A percentile compares a stretch with the other conserved stretches of the same genome.
Conservation (phyloP, 2,113 vertebrate genomes). For the Corythornis vintsioides region DNA sequence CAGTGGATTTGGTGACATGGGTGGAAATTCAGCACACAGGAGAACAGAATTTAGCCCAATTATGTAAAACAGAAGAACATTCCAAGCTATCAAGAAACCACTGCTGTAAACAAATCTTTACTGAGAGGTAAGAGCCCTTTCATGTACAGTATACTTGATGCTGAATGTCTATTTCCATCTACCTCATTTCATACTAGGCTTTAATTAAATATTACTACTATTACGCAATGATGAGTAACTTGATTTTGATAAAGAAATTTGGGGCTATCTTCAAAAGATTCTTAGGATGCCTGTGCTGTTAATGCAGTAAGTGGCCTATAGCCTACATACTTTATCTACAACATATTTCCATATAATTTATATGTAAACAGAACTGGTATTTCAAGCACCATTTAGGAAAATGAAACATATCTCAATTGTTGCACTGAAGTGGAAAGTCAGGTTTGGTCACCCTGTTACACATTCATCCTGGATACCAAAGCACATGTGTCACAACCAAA, state of each 20-base stretch:
- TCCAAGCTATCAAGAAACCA: constrained; percentile 48
- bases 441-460: constrained; percentile 45
- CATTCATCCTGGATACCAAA: constrained; percentile 54
- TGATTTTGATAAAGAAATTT: constrained; percentile 50
- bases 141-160: constrained; percentile 55
- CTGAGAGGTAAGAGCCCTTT: constrained; percentile 70
- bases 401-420: constrained; percentile 27
- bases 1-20: constrained; percentile 10
- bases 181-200: constrained; percentile 14
- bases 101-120: constrained; percentile 63
- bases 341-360: constrained; percentile 42
- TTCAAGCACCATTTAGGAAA: constrained; percentile 66
- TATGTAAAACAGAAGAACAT: neutral
- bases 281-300: constrained; percentile 15
- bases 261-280: constrained; percentile 21
- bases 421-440: constrained; percentile 41
- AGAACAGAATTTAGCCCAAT: constrained; percentile 16
- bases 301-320: constrained; percentile 34
- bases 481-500: neutral
- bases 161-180: constrained; percentile 46
- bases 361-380: constrained; percentile 62
- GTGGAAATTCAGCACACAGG: neutral
- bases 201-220: constrained; percentile 1
- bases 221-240: constrained; percentile 6
- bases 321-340: constrained; percentile 37